Evolutionary conservation across 2,113 vertebrate genomes (phyloP).

Genomic region (Pimephales promelas): DNA sequence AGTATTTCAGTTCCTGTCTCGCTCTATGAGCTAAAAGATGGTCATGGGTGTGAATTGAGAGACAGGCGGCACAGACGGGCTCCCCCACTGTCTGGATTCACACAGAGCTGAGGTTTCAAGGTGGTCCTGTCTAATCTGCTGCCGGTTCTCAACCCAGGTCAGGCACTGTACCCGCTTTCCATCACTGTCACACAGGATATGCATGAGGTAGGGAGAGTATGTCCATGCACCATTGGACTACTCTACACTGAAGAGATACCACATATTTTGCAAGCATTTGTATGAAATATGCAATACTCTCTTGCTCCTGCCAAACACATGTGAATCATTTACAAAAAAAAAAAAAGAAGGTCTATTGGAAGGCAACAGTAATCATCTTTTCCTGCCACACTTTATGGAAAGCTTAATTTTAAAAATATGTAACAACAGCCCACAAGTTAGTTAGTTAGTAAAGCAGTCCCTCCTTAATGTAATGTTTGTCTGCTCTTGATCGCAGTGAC

Average conservation of each 20-base stretch:
- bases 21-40: not conserved
- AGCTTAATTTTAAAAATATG: not conserved
- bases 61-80: not conserved
- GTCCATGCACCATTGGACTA: constrained; percentile 33
- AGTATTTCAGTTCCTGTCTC: not conserved
- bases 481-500: constrained; percentile 14
- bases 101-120: constrained; percentile 33
- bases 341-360: not conserved
- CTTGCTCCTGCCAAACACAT: constrained; percentile 5
- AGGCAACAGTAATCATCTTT: not conserved
- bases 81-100: not conserved
- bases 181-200: constrained; percentile 50
- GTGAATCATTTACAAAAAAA: not conserved
- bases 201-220: not conserved
- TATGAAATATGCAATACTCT: not conserved
- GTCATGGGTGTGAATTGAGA: constrained; percentile 10
- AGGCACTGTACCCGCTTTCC: constrained; percentile 39
- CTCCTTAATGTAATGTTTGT: not conserved
- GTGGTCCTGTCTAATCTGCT: constrained; percentile 49
- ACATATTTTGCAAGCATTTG: not conserved
- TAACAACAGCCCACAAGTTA: not conserved
- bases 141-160: constrained; percentile 27
- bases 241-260: not conserved
- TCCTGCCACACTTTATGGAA: not conserved
- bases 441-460: constrained; percentile 37